phyloP scores from a whole-genome alignment of 2,113 vertebrate genomes.

The Benitochromis conjunctus region DNA sequence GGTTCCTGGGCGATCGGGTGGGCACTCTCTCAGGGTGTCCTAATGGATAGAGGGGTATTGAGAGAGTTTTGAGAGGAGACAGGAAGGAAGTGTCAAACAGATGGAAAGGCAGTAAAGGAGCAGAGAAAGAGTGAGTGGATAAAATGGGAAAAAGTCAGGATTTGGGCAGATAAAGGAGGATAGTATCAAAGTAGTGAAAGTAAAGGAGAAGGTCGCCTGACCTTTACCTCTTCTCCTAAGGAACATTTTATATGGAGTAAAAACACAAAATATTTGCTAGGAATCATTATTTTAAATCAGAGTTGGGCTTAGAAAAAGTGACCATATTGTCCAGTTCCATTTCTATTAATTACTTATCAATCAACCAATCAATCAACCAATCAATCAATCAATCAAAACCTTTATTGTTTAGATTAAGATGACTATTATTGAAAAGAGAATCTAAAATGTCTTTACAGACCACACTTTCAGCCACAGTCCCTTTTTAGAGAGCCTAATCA shows the following conservation, averaged over 20 bases:
- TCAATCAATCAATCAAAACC: background rate
- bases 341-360: background rate
- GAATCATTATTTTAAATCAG: background rate
- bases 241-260: background rate
- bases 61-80: background rate
- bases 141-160: background rate
- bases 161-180: background rate
- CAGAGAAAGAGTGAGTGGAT: background rate
- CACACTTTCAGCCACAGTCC: background rate
- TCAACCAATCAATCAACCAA: too few species aligned
- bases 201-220: background rate
- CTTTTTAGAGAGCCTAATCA: background rate
- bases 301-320: background rate
- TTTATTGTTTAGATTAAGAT: background rate
- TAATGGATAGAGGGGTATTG: constrained; percentile 41
- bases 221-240: too few species aligned
- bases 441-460: background rate
- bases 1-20: constrained; percentile 50
- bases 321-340: background rate
- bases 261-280: background rate
- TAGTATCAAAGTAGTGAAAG: background rate
- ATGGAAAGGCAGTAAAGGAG: background rate
- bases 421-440: background rate
- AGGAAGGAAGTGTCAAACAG: background rate
- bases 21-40: constrained; percentile 95